Percentiles rank a stretch among this genome's conserved stretches.
Conservation (phyloP, 1,140 invertebrate genomes). For the Drosophila leontia region DNA sequence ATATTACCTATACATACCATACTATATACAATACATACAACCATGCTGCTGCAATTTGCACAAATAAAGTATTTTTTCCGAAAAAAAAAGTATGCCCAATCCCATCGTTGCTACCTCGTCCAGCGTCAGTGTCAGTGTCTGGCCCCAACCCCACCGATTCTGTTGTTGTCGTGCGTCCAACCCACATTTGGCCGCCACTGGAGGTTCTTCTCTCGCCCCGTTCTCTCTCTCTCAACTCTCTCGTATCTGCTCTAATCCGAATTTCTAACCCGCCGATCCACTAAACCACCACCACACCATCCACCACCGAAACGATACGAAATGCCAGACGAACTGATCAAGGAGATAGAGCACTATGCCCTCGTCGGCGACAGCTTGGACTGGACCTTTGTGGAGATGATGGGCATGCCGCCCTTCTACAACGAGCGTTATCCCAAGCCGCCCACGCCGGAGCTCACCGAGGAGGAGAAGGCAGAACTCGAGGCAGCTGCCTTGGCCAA, state of each 20-base stretch:
- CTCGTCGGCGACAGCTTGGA: slow-evolving; percentile 99
- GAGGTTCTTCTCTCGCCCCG: slow-evolving; percentile 26
- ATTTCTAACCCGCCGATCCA: slow-evolving; percentile 58
- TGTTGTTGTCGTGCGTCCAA: slow-evolving; percentile 19
- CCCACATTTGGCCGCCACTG: slow-evolving; percentile 47
- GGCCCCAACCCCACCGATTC: background rate
- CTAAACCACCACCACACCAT: slow-evolving; percentile 35
- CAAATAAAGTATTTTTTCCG: slow-evolving; percentile 84
- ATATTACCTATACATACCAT: slow-evolving; percentile 56
- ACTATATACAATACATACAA: slow-evolving; percentile 51
- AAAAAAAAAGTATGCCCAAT: slow-evolving; percentile 42
- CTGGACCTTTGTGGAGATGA: slow-evolving; percentile 97
- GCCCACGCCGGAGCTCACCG: slow-evolving; percentile 81
- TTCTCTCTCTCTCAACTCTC: slow-evolving; percentile 19
- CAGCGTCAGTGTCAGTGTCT: slow-evolving; percentile 24
- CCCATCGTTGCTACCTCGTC: slow-evolving; percentile 12
- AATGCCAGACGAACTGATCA: slow-evolving; percentile 96
- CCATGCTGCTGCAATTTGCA: slow-evolving; percentile 83
- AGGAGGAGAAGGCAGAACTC: slow-evolving; percentile 73
- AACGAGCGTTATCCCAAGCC: slow-evolving; percentile 85
- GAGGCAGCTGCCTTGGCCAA: slow-evolving; percentile 24
- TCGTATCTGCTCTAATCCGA: slow-evolving; percentile 61
- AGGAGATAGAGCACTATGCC: slow-evolving; percentile 99
- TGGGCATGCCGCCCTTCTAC: slow-evolving; percentile 87
- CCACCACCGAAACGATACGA: slow-evolving; percentile 28